Percentiles rank a stretch among this genome's conserved stretches.
These are phyloP conservation scores for Scelioninae gen. 1 DNA, from an alignment of 2,888 invertebrate genomes.

Conservation along the genomic window DNA sequence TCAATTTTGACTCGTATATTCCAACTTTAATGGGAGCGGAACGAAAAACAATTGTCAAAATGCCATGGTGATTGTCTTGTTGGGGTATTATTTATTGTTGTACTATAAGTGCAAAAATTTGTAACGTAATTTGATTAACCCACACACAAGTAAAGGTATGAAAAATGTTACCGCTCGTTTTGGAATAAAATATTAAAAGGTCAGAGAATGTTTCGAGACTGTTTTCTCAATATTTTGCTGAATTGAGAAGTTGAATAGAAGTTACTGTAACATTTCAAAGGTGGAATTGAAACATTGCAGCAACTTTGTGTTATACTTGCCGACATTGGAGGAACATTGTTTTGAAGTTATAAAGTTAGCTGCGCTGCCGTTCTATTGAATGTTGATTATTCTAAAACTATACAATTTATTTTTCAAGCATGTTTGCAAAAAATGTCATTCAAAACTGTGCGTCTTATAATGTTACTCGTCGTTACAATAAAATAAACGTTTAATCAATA, in stretches of 20 bases:
- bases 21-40: neutral
- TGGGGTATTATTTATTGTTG: too few relatives aligned
- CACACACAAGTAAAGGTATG: neutral
- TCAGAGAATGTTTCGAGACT: conserved; percentile 26
- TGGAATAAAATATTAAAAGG: conserved; percentile 22
- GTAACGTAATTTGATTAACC: conserved; percentile 27
- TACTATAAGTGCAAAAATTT: neutral
- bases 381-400: conserved; percentile 43
- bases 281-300: conserved; percentile 36
- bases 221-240: conserved; percentile 34
- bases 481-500: conserved; percentile 28
- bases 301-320: conserved; percentile 32
- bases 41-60: neutral
- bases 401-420: conserved; percentile 30
- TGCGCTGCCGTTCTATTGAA: conserved; percentile 29
- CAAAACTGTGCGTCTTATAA: conserved; percentile 3
- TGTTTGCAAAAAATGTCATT: conserved; percentile 18
- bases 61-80: neutral
- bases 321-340: conserved; percentile 28
- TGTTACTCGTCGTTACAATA: neutral
- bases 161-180: neutral
- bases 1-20: neutral
- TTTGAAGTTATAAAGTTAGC: conserved; percentile 34
- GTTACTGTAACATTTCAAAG: conserved; percentile 31
- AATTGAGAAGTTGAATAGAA: conserved; percentile 27